Percentiles rank a stretch among this genome's conserved stretches.
phyloP scores from a whole-genome alignment of 2,888 invertebrate species.

The Trachelus troglodyta region DNA sequence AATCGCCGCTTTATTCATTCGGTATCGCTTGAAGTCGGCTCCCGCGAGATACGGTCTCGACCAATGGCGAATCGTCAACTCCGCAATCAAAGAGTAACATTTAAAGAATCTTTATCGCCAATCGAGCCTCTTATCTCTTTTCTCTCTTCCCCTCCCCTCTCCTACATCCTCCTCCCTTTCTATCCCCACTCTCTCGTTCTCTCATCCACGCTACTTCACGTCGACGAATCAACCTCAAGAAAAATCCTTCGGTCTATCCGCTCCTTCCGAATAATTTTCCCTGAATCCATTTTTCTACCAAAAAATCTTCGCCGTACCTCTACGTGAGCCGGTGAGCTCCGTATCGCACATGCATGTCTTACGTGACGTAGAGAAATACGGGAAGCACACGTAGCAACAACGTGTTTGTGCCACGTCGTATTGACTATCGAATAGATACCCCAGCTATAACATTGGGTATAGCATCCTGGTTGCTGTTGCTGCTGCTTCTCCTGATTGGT shows the following conservation, averaged over 20 bases:
- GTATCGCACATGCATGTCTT: background rate
- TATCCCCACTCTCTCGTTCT: too few species aligned
- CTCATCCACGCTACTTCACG: too few species aligned
- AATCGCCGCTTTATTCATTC: constrained; percentile 49
- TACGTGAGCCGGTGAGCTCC: background rate
- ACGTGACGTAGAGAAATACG: background rate
- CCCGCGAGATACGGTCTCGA: constrained; percentile 1
- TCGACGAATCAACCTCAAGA: background rate
- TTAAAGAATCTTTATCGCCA: constrained; percentile 10
- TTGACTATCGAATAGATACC: constrained; percentile 50
- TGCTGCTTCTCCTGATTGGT: background rate
- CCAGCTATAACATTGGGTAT: background rate
- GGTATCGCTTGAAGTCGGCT: constrained; percentile 35
- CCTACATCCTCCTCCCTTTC: too few species aligned
- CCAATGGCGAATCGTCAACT: background rate
- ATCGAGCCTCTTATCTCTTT: background rate
- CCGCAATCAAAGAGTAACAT: background rate
- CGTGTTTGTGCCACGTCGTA: constrained; percentile 46
- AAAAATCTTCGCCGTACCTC: background rate
- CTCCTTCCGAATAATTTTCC: background rate
- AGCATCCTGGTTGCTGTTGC: constrained; percentile 11
- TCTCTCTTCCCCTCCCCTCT: too few species aligned
- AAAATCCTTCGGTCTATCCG: background rate
- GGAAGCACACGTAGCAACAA: constrained; percentile 22
- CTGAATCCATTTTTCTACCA: background rate